These are phyloP conservation scores for Batillaria attramentaria DNA, from an alignment of 1,140 invertebrate species.

Conservation along the genomic window DNA sequence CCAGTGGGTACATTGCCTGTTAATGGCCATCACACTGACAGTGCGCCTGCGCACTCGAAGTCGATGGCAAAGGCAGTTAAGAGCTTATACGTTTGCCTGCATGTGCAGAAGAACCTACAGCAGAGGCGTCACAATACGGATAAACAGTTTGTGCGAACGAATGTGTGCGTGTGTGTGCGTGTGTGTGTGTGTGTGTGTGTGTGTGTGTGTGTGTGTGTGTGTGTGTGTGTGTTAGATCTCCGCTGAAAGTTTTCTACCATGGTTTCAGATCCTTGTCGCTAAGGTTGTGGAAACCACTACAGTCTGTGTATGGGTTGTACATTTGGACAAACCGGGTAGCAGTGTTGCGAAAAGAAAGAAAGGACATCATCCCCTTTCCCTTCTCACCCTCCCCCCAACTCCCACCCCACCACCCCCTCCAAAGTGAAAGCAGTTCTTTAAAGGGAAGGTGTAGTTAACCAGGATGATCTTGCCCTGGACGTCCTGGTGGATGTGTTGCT, in stretches of 20 bases:
- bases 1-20: no score
- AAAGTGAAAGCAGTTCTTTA: neutral
- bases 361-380: neutral
- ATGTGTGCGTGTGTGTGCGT: constrained; percentile 10
- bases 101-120: no score
- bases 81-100: no score
- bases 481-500: neutral
- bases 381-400: neutral
- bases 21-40: no score
- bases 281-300: no score
- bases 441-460: neutral
- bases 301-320: neutral
- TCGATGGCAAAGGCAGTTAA: no score
- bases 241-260: no score
- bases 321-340: neutral
- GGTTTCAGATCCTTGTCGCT: no score
- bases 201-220: constrained; percentile 14
- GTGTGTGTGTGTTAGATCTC: constrained; percentile 16
- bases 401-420: neutral
- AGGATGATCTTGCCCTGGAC: neutral
- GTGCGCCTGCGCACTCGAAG: no score
- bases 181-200: constrained; percentile 16
- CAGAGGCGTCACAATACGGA: no score
- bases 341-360: neutral
- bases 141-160: no score